phyloP scores from a whole-genome alignment of 92 coral and sea anemone genomes.

The Zoanthus sociatus region DNA sequence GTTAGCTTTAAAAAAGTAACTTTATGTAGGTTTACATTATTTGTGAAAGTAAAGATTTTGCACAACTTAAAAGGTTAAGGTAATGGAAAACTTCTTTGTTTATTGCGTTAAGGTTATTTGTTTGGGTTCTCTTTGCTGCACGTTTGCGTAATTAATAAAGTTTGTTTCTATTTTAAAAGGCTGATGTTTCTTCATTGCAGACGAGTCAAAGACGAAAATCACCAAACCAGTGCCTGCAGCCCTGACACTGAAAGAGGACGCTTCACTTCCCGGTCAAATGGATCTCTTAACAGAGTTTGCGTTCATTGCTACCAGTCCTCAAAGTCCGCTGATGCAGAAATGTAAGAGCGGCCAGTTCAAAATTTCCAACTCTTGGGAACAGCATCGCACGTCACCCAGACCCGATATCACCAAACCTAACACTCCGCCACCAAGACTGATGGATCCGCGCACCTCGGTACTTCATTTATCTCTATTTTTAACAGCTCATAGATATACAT shows the following conservation, averaged over 20 bases:
- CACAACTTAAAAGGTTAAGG: too few species aligned
- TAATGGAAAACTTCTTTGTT: too few species aligned
- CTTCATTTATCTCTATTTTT: neutral
- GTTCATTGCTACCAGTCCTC: constrained; percentile 91
- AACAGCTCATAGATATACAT: too few species aligned
- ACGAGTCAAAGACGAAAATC: constrained; percentile 39
- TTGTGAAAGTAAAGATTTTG: too few species aligned
- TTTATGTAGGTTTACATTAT: too few species aligned
- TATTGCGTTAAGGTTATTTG: too few species aligned
- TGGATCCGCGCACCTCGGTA: constrained; percentile 46
- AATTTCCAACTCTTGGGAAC: constrained; percentile 66
- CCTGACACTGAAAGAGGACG: constrained; percentile 58
- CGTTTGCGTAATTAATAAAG: too few species aligned
- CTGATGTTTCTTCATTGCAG: constrained; percentile 3
- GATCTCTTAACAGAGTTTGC: constrained; percentile 93
- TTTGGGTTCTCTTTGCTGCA: too few species aligned
- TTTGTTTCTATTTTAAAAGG: neutral
- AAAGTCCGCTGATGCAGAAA: constrained; percentile 90
- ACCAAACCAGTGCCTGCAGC: constrained; percentile 79
- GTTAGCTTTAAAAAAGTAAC: too few species aligned
- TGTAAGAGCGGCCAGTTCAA: constrained; percentile 56
- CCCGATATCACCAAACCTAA: constrained; percentile 23
- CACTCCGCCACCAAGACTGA: constrained; percentile 26
- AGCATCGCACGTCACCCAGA: constrained; percentile 48
- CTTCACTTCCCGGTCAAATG: constrained; percentile 60